These are phyloP conservation scores for Phymatocera aterrima DNA, from an alignment of 2,888 invertebrate genomes.

Conservation along the genomic window DNA sequence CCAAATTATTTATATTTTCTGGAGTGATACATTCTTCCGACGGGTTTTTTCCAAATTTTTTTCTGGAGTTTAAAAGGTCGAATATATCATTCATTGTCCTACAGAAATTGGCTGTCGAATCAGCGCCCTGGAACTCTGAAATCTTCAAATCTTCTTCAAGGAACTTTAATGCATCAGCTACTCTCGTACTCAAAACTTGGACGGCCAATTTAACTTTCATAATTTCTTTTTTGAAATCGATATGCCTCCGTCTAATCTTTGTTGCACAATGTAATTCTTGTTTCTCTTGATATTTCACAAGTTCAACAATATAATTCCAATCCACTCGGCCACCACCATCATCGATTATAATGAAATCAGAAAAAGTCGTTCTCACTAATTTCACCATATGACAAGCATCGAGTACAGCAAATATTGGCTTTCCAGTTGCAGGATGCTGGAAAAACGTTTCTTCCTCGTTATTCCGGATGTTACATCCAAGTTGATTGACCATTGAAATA, in stretches of 20 bases:
- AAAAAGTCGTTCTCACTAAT: slow-evolving; percentile 27
- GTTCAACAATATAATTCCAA: slow-evolving; percentile 1
- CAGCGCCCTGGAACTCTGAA: slow-evolving; percentile 20
- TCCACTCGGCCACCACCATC: slow-evolving; percentile 14
- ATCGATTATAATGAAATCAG: slow-evolving; percentile 34
- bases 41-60: slow-evolving; percentile 12
- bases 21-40: slow-evolving; percentile 18
- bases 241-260: no score
- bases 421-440: slow-evolving; percentile 20
- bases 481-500: slow-evolving; percentile 50
- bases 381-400: slow-evolving; percentile 46
- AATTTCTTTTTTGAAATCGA: no score
- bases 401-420: slow-evolving; percentile 20
- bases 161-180: no score
- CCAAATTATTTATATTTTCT: slow-evolving; percentile 23
- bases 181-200: no score
- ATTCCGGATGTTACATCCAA: slow-evolving; percentile 49
- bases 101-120: slow-evolving; percentile 33
- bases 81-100: slow-evolving; percentile 36
- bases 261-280: no score
- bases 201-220: no score
- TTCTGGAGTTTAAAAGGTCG: slow-evolving; percentile 27
- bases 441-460: slow-evolving; percentile 19
- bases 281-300: no score
- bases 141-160: slow-evolving; percentile 16